A percentile compares a stretch with the other conserved stretches of the same genome.
These are phyloP conservation scores for Cynocephalus volans DNA, from an alignment of 2,113 vertebrate genomes.

Conservation along the genomic window DNA sequence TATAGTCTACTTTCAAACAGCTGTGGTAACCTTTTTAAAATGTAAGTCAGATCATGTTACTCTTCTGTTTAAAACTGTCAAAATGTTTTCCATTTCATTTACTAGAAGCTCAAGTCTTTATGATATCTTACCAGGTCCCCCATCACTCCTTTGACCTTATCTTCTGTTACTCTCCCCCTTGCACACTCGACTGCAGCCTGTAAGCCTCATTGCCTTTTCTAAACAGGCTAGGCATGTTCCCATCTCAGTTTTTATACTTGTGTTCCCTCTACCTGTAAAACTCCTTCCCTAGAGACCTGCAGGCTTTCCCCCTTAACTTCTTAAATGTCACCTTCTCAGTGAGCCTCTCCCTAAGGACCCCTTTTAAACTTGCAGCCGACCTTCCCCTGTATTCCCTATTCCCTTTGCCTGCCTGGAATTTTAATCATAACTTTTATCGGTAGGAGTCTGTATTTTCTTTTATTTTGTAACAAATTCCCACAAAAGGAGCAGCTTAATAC, in stretches of 20 bases:
- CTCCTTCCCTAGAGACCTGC: not conserved
- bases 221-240: not conserved
- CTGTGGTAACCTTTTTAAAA: not conserved
- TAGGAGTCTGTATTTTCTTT: slow-evolving; percentile 15
- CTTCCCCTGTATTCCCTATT: not conserved
- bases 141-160: not conserved
- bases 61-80: not conserved
- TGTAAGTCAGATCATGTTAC: not conserved
- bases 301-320: not conserved
- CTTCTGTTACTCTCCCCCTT: not conserved
- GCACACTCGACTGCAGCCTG: not conserved
- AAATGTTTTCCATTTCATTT: slow-evolving; percentile 28
- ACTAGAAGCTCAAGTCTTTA: not conserved
- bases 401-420: not conserved
- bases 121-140: not conserved
- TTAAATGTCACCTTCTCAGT: not conserved
- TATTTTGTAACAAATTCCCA: not conserved
- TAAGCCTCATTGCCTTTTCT: not conserved
- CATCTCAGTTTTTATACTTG: not conserved
- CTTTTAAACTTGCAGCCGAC: not conserved
- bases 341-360: not conserved
- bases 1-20: not conserved
- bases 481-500: not conserved
- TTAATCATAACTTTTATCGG: not conserved
- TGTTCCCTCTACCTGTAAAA: not conserved